phyloP scores from a whole-genome alignment of 2,797 vertebrate species.

The Mormyrops attenuatus region DNA sequence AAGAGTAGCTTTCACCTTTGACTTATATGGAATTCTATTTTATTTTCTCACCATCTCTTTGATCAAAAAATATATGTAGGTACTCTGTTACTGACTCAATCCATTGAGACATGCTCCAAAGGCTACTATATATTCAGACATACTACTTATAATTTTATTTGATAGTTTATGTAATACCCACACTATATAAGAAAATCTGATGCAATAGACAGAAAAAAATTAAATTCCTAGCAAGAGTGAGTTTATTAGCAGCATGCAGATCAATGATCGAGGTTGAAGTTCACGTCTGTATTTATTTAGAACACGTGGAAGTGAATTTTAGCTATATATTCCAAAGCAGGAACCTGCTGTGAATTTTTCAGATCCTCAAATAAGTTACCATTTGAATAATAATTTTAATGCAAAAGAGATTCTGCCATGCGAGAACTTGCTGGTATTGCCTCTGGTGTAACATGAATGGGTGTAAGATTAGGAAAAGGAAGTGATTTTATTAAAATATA shows the following conservation, averaged over 20 bases:
- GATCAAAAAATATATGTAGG: background rate
- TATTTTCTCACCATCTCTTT: background rate
- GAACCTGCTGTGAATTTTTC: background rate
- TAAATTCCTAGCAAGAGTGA: background rate
- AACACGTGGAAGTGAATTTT: background rate
- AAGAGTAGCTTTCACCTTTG: background rate
- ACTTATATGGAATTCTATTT: background rate
- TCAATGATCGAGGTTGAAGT: background rate
- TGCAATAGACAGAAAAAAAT: background rate
- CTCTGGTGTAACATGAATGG: background rate
- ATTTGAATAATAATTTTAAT: conserved; percentile 1
- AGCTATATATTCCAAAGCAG: background rate
- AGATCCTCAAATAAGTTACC: conserved; percentile 12
- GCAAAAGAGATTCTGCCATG: background rate
- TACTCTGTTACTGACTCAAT: background rate
- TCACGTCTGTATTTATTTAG: background rate
- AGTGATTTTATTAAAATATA: background rate
- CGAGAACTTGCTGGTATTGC: background rate
- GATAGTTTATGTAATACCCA: background rate
- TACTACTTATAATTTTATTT: background rate
- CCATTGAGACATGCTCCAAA: background rate
- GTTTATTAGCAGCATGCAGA: background rate
- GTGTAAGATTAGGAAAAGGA: background rate
- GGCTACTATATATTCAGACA: background rate
- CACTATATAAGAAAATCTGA: background rate